These are phyloP conservation scores for Steinernema feltiae DNA, from an alignment of 1,140 invertebrate species.

Conservation along the genomic window DNA sequence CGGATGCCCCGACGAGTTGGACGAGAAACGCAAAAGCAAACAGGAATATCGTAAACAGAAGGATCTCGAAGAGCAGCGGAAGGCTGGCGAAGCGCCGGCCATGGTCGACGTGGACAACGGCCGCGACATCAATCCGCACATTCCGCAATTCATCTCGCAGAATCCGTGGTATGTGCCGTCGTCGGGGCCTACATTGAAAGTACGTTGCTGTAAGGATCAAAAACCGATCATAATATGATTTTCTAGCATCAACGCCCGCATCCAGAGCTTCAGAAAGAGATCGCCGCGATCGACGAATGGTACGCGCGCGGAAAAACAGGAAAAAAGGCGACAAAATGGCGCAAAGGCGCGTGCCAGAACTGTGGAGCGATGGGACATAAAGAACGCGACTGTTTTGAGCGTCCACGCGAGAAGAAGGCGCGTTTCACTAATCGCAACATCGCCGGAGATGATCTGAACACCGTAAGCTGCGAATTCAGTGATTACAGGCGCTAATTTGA, in stretches of 20 bases:
- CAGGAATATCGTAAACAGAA: constrained; percentile 64
- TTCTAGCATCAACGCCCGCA: constrained; percentile 96
- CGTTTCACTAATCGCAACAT: constrained; percentile 75
- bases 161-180: constrained; percentile 98
- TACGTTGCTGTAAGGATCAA: too few species aligned
- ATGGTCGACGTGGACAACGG: constrained; percentile 93
- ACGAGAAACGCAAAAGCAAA: constrained; percentile 25
- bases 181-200: constrained; percentile 85
- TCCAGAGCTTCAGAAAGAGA: constrained; percentile 71
- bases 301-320: constrained; percentile 65
- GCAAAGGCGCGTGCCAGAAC: constrained; percentile 95
- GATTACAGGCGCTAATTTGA: too few species aligned
- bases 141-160: constrained; percentile 96
- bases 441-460: constrained; percentile 74
- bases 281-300: constrained; percentile 70
- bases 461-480: too few species aligned
- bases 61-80: constrained; percentile 93
- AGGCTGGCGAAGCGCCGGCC: constrained; percentile 93
- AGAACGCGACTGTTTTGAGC: constrained; percentile 91
- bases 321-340: constrained; percentile 70
- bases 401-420: constrained; percentile 82
- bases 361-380: constrained; percentile 95
- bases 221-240: too few species aligned
- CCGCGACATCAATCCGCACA: constrained; percentile 96
- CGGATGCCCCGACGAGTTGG: constrained; percentile 16